Conservation (phyloP, 2,888 invertebrate species). For the Aromia moschata region DNA sequence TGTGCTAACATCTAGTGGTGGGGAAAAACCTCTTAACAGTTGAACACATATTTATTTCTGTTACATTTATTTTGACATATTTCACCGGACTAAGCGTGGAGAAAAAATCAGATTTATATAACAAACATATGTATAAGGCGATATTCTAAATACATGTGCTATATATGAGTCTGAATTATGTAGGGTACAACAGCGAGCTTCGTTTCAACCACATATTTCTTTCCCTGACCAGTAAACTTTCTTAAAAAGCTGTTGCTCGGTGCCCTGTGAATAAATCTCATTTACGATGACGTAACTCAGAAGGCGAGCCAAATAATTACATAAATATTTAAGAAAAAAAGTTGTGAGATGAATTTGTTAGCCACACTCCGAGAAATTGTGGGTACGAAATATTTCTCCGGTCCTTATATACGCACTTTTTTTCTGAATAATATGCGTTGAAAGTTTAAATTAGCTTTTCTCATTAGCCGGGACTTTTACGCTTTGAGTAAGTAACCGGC, state of each 20-base stretch:
- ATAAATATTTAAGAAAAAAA: constrained; percentile 2
- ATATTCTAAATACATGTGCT: constrained; percentile 11
- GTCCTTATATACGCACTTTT: no score
- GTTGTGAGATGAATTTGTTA: neutral
- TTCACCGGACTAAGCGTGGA: neutral
- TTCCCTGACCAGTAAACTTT: constrained; percentile 44
- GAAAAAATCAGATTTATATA: neutral
- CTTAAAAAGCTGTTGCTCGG: constrained; percentile 32
- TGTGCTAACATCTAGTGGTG: no score
- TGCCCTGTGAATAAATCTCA: constrained; percentile 36
- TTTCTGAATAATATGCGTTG: neutral
- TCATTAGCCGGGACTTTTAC: no score
- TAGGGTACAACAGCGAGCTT: constrained; percentile 37
- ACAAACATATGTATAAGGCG: constrained; percentile 13
- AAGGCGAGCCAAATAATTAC: neutral
- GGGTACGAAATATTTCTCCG: neutral
- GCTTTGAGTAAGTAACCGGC: no score
- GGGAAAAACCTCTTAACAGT: no score
- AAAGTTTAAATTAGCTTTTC: neutral
- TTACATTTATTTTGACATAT: neutral
- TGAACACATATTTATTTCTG: no score
- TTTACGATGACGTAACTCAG: constrained; percentile 32
- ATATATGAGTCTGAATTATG: constrained; percentile 33
- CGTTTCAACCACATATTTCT: constrained; percentile 43
- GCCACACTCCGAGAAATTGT: neutral